Base-by-base conservation (phyloP, 2,797 vertebrate species). In the Phaenicophaeus curvirostris region DNA sequence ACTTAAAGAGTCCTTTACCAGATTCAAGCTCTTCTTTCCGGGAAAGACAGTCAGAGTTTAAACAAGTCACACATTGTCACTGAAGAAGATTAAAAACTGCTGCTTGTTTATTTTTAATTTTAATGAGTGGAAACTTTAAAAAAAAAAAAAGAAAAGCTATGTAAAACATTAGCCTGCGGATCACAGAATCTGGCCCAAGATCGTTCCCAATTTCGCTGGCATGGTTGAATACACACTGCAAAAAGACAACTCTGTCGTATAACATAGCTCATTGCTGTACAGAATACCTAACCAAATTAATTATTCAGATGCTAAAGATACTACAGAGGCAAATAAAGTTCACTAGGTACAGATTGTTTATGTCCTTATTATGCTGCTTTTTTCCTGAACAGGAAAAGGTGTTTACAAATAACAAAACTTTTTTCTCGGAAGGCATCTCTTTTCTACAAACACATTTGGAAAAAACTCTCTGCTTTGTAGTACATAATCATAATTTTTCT, bases 31-130 rank as follows among this genome's bases (percentile, higher is more conserved):
- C 30, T 63, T 83, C n/a, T 83, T 86, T 77, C 31, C 59, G 44
- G 18, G 31, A 78, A 31, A 62, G 51, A 53, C 21, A 46, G 31
- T 31, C 67, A 41, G 41, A 58, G 44, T 7, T 17, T 33, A 82
- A 82, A 79, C 55, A 76, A 90, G 30, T 42, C 59, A 28, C 33
- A 50, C 31, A 5, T 68, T 89, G 80, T 65, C 71, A 54, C 63
- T 33, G 55, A 63, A 69, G 41, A 63, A 75, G 53, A 94, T 87
- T 82, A 66, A 91, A 91, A 92, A 28, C 74, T 57, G 67, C 57
- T 87, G 74, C 37, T 61, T 25, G 18, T 84, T 80, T 80, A 50
- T 73, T 74, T 80, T 76, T 63, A 48, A 61, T 77, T 85, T 79
- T 72, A 91, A 90, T 15, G 11, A 54, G 8, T 37, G 42, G 55